phyloP scores from a whole-genome alignment of 2,797 vertebrate genomes.

The Tapera naevia region DNA sequence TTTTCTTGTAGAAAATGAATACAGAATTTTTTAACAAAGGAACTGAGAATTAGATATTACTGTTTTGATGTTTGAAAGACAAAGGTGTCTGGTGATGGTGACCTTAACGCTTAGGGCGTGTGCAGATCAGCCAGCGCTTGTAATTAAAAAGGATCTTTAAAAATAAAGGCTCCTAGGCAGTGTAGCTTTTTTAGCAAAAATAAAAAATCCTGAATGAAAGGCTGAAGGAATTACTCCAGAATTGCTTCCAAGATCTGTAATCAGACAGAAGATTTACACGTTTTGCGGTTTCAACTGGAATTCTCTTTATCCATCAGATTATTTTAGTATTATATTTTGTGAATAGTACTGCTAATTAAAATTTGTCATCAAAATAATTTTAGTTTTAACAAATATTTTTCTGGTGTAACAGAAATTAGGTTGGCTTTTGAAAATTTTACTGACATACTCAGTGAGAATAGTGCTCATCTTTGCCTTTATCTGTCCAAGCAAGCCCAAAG shows the following conservation, averaged over 20 bases:
- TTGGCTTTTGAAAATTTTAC: neutral
- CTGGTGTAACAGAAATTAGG: neutral
- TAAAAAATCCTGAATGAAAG: neutral
- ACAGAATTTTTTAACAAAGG: neutral
- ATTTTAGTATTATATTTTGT: neutral
- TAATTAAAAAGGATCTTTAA: neutral
- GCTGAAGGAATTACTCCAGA: neutral
- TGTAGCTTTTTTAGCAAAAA: neutral
- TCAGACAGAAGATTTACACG: neutral
- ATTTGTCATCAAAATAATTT: neutral
- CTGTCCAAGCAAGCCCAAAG: neutral
- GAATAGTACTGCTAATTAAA: neutral
- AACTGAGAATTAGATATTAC: neutral
- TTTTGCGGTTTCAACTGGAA: neutral
- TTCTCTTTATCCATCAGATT: neutral
- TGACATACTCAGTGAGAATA: fast-evolving
- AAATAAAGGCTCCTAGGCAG: neutral
- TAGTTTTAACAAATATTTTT: neutral
- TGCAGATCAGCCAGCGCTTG: neutral
- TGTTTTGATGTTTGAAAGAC: neutral
- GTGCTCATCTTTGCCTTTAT: neutral
- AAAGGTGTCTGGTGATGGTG: neutral
- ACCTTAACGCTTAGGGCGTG: neutral
- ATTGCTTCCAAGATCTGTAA: neutral
- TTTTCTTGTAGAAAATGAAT: neutral